Percentiles rank a stretch among this genome's conserved stretches.
phyloP scores from a whole-genome alignment of 2,113 vertebrate genomes.

The Oreochromis aureus region DNA sequence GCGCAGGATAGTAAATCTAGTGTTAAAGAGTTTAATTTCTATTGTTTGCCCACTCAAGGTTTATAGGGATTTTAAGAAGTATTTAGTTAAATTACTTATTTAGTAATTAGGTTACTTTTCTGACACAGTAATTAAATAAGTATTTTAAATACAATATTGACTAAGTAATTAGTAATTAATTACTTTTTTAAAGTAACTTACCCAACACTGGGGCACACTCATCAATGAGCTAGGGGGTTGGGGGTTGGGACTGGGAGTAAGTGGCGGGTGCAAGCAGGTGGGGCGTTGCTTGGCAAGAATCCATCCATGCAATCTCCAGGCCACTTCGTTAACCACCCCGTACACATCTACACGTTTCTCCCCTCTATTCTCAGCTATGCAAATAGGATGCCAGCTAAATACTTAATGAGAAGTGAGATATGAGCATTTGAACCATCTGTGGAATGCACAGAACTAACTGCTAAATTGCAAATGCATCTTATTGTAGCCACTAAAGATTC shows the following conservation, averaged over 20 bases:
- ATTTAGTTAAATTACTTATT: too few species aligned
- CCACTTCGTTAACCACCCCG: constrained; percentile 61
- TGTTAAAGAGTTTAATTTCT: too few species aligned
- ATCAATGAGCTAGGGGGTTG: constrained; percentile 9
- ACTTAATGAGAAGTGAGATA: constrained; percentile 47
- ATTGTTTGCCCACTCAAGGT: too few species aligned
- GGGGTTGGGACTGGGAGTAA: background rate
- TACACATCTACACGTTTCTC: background rate
- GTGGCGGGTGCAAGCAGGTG: background rate
- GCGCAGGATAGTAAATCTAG: too few species aligned
- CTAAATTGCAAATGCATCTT: background rate
- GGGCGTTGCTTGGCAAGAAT: constrained; percentile 55
- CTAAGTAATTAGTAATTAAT: constrained; percentile 21
- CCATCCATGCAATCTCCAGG: constrained; percentile 67
- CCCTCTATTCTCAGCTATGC: constrained; percentile 30
- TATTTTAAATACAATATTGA: too few species aligned
- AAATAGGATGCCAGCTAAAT: constrained; percentile 54
- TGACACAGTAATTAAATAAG: too few species aligned
- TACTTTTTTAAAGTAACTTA: too few species aligned
- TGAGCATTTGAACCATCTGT: constrained; percentile 26
- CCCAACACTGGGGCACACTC: constrained; percentile 30
- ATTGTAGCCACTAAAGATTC: background rate
- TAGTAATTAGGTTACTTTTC: too few species aligned
- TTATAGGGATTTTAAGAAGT: too few species aligned
- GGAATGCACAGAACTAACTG: constrained; percentile 1